Base-by-base conservation (phyloP, 2,113 vertebrate genomes). In the Tupaia tana region DNA sequence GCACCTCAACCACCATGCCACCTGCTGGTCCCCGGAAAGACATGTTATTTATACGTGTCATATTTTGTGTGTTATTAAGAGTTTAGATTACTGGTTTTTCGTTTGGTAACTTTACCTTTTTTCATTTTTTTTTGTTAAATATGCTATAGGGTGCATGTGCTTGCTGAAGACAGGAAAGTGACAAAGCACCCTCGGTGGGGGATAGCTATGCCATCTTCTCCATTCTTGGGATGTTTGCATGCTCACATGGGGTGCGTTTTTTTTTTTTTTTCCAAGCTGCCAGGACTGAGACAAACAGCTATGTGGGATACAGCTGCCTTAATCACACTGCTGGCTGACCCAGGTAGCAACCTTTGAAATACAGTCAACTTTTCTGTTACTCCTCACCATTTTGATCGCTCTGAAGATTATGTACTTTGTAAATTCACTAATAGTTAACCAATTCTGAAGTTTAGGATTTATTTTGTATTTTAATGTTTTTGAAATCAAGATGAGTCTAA, bases 381-480 rank as follows among this genome's bases (percentile, higher is more conserved):
- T 84, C 14, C 6, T 92, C 88, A 66, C 54, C 12, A 88, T n/a
- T 54, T 27, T 83, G 31, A 16, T 86, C 34, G 31, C n/a, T 59
- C n/a, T 80, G 52, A 34, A 79, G 31, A 78, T 61, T 75, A 29
- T 29, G 13, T 95, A 63, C 22, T 70, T 89, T 79, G 29, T 89
- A 24, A 96, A 89, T 52, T 74, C 78, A 91, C 31, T 71, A 86
- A 66, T 56, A 66, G 70, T 43, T 66, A 66, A 54, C 43, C 20
- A 27, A 7, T 80, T 71, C 61, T 84, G 14, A 84, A 84, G 27
- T 79, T 75, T 70, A 73, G 31, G 31, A 29, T 84, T 82, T 84
- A n/a, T 43, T 92, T 95, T 61, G 70, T 70, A 74, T 88, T 90
- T 81, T 64, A 82, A 82, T 89, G 31, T 64, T 91, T 94, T 86